These are phyloP conservation scores for Clarias fuscus DNA, from an alignment of 2,797 vertebrate genomes.

Conservation along the genomic window DNA sequence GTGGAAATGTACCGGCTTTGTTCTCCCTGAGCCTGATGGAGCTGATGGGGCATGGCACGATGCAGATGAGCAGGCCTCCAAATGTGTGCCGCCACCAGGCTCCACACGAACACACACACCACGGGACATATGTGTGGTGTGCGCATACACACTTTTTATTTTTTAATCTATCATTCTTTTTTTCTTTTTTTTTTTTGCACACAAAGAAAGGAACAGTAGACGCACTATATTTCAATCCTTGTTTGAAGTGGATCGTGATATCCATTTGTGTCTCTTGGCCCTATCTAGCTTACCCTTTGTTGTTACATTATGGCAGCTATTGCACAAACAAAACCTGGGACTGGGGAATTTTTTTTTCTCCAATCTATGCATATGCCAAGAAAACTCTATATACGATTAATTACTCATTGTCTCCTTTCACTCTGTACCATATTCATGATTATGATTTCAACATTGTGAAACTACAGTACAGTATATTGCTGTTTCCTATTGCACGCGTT, in stretches of 20 bases:
- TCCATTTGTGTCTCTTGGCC: not conserved
- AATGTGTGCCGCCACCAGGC: slow-evolving; percentile 53
- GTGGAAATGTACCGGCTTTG: slow-evolving; percentile 79
- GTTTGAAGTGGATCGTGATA: not conserved
- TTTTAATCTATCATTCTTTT: too few relatives aligned
- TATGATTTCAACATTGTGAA: not conserved
- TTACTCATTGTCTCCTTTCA: not conserved
- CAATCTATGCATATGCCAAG: not conserved
- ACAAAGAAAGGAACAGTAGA: slow-evolving; percentile 26
- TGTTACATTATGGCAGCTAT: not conserved
- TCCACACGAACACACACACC: slow-evolving; percentile 63
- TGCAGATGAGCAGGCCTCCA: slow-evolving; percentile 68
- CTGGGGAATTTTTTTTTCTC: too few relatives aligned
- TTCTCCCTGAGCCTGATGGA: slow-evolving; percentile 78
- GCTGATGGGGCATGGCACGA: slow-evolving; percentile 76
- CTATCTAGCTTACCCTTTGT: not conserved
- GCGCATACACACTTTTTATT: slow-evolving; percentile 46
- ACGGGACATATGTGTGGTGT: slow-evolving; percentile 22
- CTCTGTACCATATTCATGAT: not conserved
- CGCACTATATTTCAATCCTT: not conserved
- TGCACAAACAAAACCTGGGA: not conserved
- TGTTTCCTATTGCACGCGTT: not conserved
- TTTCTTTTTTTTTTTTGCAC: slow-evolving; percentile 4
- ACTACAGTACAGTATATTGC: not conserved
- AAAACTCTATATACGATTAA: not conserved